Evolutionary conservation across 2,797 vertebrate species (phyloP), one percentile per base, ranked within the genome.

Genomic region (Graptemys geographica): DNA sequence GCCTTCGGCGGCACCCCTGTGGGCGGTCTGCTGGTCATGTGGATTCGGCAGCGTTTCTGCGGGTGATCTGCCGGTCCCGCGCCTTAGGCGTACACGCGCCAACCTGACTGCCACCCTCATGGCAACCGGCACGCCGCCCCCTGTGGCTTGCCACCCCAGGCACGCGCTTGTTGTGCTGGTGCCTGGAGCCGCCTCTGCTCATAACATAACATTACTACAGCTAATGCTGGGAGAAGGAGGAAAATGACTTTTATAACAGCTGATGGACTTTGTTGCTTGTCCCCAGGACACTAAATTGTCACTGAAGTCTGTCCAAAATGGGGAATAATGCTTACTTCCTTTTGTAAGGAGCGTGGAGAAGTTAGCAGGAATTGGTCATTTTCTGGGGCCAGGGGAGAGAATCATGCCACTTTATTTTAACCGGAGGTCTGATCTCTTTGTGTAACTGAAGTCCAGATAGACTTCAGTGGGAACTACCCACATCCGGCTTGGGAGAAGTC

Each of bases 381-480:
- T 81, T 91, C n/a, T 37, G 33, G 5, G 25, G n/a, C 19, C 21
- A 41, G 3, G 65, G 65, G 69, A 72, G n/a, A 49, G 25, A 78
- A 47, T 28, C 25, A 15, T 28, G 27, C 25, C 44, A 78, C 7
- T 76, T 47, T 76, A 19, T 49, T 76, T 11, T 25, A 76, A 47
- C 25, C 8, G 18, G 47, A 27, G 27, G 25, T 49, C 15, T 31
- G 44, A 49, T 47, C 74, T 49, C 25, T 78, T 78, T 28, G 25
- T 76, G 27, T 41, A 78, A 31, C 27, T 78, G 44, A 78, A 49
- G 72, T 76, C 72, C 72, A 76, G 15, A 47, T 44, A 76, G 23
- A 76, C 25, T 76, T 25, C 44, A 47, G 41, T 80, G 86, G 72
- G 55, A 47, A 28, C 0, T 33, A 23, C 31, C 51, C 0, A 0